These are phyloP conservation scores for Agelastica alni DNA, from an alignment of 2,888 invertebrate genomes.

Conservation along the genomic window DNA sequence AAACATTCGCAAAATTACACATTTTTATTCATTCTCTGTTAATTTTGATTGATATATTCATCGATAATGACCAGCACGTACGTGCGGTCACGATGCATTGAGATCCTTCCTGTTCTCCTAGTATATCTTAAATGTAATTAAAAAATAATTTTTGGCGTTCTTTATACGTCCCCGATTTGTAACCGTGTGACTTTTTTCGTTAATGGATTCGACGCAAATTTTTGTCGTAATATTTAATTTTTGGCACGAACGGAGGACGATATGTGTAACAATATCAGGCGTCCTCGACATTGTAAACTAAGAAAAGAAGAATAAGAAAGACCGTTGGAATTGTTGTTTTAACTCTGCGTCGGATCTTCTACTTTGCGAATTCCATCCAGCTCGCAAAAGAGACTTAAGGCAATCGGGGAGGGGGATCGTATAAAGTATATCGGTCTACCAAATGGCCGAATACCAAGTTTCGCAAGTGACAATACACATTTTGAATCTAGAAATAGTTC, in stretches of 20 bases:
- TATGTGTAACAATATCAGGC: slow-evolving; percentile 20
- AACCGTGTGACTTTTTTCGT: neutral
- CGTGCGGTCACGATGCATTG: no score
- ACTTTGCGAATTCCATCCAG: slow-evolving; percentile 37
- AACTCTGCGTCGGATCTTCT: slow-evolving; percentile 22
- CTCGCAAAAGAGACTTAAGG: slow-evolving; percentile 24
- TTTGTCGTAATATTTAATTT: no score
- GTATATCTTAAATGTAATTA: no score
- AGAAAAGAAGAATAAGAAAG: slow-evolving; percentile 15
- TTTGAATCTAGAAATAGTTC: slow-evolving; percentile 4
- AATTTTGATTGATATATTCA: no score
- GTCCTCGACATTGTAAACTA: slow-evolving; percentile 21
- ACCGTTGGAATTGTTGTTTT: slow-evolving; percentile 14
- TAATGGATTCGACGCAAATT: no score
- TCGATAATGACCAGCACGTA: no score
- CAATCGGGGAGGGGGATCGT: slow-evolving; percentile 48
- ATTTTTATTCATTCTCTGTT: no score
- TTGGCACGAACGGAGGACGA: no score
- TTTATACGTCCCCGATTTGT: neutral
- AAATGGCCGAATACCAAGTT: slow-evolving; percentile 44
- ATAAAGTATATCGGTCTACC: slow-evolving; percentile 52
- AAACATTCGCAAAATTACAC: no score
- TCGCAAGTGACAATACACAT: slow-evolving; percentile 42
- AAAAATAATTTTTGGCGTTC: no score
- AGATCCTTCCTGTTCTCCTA: no score